Evolutionary conservation across 2,888 invertebrate genomes (phyloP).

Genomic region (Cheilosia vernalis): DNA sequence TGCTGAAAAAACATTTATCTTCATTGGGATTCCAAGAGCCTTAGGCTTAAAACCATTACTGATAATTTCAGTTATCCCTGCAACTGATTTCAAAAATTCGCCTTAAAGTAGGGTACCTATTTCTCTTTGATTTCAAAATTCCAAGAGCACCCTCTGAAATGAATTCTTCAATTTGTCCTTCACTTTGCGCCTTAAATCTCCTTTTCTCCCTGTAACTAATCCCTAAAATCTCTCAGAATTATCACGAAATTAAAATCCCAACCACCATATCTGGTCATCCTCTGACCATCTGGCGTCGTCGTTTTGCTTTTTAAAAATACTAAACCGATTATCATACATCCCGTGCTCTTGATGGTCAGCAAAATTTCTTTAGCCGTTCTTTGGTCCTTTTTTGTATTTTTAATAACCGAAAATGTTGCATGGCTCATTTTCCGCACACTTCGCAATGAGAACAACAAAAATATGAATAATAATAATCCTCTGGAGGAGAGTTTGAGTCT

Average conservation of each 20-base stretch:
- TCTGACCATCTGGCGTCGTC: conserved; percentile 58
- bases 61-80: too few species aligned
- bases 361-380: conserved; percentile 35
- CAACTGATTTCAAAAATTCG: too few species aligned
- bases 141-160: too few species aligned
- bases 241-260: conserved; percentile 73
- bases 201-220: conserved; percentile 26
- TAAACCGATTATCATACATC: conserved; percentile 73
- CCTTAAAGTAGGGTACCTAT: too few species aligned
- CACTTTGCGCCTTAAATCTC: neutral
- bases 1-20: too few species aligned
- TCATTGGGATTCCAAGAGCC: too few species aligned
- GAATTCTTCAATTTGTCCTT: neutral
- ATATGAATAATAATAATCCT: conserved; percentile 25
- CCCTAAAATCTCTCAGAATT: conserved; percentile 63
- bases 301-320: conserved; percentile 60
- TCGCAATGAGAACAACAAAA: neutral
- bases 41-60: too few species aligned
- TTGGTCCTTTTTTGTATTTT: conserved; percentile 36
- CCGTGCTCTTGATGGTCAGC: conserved; percentile 62
- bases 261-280: conserved; percentile 53
- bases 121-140: too few species aligned
- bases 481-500: conserved; percentile 37
- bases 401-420: conserved; percentile 64
- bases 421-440: conserved; percentile 59